Percentiles rank a stretch among this genome's conserved stretches.
phyloP scores from a whole-genome alignment of 1,140 invertebrate genomes.

The Drosophila yakuba region DNA sequence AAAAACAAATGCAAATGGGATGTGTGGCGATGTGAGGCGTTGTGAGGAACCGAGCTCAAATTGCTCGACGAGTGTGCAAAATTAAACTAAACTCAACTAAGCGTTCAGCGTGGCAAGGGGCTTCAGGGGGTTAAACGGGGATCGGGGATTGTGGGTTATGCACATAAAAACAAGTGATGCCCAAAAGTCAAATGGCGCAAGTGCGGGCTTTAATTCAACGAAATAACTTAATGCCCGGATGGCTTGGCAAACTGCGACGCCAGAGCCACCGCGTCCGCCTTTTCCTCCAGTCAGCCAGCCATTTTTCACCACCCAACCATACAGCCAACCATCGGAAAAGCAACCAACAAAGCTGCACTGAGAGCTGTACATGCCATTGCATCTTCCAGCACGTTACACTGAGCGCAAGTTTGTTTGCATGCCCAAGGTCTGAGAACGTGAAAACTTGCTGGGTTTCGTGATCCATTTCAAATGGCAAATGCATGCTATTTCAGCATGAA shows the following conservation, averaged over 20 bases:
- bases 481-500: too few species aligned
- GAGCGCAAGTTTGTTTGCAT: neutral
- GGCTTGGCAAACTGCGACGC: conserved; percentile 58
- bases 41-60: conserved; percentile 44
- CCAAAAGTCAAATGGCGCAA: conserved; percentile 73
- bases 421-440: too few species aligned
- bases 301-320: neutral
- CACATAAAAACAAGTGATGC: conserved; percentile 63
- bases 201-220: conserved; percentile 73
- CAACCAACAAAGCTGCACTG: conserved; percentile 39
- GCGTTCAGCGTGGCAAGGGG: conserved; percentile 38
- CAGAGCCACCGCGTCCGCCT: conserved; percentile 6
- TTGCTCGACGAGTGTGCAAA: conserved; percentile 63
- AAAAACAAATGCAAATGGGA: conserved; percentile 37
- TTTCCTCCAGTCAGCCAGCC: neutral
- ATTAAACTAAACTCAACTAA: conserved; percentile 71
- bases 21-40: conserved; percentile 8
- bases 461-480: neutral
- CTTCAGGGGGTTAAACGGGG: neutral
- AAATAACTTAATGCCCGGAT: conserved; percentile 73
- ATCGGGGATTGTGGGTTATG: conserved; percentile 36
- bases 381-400: conserved; percentile 21
- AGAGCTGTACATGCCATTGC: conserved; percentile 46
- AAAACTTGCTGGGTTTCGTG: neutral
- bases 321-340: conserved; percentile 7